phyloP scores from a whole-genome alignment of 2,888 invertebrate species.

The Campopleginae sp. region DNA sequence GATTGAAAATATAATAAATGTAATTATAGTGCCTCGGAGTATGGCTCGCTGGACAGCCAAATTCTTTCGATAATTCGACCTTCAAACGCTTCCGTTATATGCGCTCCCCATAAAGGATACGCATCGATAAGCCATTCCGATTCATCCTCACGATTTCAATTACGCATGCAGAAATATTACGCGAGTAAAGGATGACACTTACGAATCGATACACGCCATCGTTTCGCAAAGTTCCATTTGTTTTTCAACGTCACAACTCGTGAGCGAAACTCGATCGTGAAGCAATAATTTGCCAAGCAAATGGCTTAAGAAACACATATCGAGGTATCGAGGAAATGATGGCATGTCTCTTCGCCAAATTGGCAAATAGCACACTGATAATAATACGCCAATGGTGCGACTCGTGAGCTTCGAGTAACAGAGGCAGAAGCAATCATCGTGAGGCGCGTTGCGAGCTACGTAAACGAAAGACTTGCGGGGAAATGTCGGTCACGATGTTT shows the following conservation, averaged over 20 bases:
- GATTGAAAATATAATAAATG: constrained; percentile 54
- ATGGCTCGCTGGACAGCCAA: not conserved
- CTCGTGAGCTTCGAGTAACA: constrained; percentile 18
- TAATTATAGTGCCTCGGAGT: constrained; percentile 6
- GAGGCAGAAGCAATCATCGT: constrained; percentile 36
- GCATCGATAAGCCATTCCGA: not conserved
- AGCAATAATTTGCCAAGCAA: constrained; percentile 37
- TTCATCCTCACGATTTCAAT: constrained; percentile 31
- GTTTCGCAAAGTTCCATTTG: constrained; percentile 7
- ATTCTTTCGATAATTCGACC: constrained; percentile 21
- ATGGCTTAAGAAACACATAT: constrained; percentile 13
- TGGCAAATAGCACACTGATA: constrained; percentile 59
- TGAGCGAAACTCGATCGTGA: not conserved
- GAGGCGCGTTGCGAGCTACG: constrained; percentile 1
- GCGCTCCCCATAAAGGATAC: not conserved
- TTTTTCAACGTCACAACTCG: not conserved
- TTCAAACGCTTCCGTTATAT: constrained; percentile 32
- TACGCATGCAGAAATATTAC: constrained; percentile 8
- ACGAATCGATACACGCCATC: constrained; percentile 2
- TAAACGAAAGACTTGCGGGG: not conserved
- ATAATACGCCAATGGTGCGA: constrained; percentile 42
- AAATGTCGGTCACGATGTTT: constrained; percentile 14
- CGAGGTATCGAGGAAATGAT: constrained; percentile 37
- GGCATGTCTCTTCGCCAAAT: constrained; percentile 40
- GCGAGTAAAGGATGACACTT: constrained; percentile 15